Conservation (phyloP, 2,113 vertebrate genomes). For the Carettochelys insculpta region DNA sequence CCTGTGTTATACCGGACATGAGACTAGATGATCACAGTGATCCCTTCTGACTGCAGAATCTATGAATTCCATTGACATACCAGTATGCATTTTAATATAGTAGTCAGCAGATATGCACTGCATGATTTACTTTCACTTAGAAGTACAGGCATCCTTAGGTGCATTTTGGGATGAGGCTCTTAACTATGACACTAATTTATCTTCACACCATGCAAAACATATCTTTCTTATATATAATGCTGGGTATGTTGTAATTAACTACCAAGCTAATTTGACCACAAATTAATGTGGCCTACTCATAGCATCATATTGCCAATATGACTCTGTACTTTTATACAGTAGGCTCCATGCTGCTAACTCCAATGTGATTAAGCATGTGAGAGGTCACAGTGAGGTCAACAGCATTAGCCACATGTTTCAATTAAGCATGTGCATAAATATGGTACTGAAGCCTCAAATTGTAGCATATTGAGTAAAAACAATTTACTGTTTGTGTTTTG, state of each 20-base stretch:
- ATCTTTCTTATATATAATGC: background rate
- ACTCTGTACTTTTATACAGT: background rate
- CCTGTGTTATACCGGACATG: background rate
- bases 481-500: background rate
- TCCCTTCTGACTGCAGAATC: background rate
- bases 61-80: background rate
- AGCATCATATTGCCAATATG: background rate
- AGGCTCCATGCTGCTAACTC: background rate
- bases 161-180: constrained; percentile 19
- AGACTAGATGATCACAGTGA: background rate
- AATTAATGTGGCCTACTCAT: background rate
- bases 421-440: background rate
- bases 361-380: background rate
- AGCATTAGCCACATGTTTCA: background rate
- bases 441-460: background rate
- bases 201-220: constrained; percentile 18
- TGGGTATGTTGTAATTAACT: background rate
- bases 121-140: background rate
- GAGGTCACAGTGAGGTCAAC: background rate
- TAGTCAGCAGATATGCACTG: background rate
- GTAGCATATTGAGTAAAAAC: background rate
- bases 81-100: background rate
- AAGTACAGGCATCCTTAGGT: background rate
- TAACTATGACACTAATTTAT: constrained; percentile 43
- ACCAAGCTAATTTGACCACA: background rate